phyloP scores from a whole-genome alignment of 2,888 invertebrate species.

The Brenthis hecate region DNA sequence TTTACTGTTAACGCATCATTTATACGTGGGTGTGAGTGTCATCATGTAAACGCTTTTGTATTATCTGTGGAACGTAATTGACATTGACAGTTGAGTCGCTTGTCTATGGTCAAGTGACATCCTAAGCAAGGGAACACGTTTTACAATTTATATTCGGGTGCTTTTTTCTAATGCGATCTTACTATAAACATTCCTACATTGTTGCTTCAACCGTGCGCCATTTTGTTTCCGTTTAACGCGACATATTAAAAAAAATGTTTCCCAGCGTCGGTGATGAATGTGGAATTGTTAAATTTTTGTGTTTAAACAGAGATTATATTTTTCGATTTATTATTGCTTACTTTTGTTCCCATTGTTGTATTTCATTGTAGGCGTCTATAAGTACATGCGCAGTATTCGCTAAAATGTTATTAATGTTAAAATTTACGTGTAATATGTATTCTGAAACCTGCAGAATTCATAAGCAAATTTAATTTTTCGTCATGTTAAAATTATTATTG shows the following conservation, averaged over 20 bases:
- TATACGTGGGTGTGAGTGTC: constrained; percentile 51
- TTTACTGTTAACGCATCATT: constrained; percentile 64
- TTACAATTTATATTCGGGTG: constrained; percentile 55
- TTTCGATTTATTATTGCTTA: constrained; percentile 75
- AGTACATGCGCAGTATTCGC: constrained; percentile 50
- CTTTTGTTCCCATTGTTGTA: constrained; percentile 70
- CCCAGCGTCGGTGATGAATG: constrained; percentile 48
- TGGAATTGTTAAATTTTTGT: constrained; percentile 74
- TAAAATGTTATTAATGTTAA: constrained; percentile 43
- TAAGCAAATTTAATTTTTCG: constrained; percentile 11
- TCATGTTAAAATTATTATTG: constrained; percentile 19
- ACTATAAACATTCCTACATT: constrained; percentile 67
- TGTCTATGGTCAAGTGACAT: constrained; percentile 42
- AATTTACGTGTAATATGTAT: constrained; percentile 35
- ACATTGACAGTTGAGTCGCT: constrained; percentile 45
- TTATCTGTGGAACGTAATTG: constrained; percentile 53
- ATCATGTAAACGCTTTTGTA: constrained; percentile 61
- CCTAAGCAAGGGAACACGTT: constrained; percentile 34
- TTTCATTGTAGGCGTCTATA: constrained; percentile 51
- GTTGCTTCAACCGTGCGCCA: constrained; percentile 49
- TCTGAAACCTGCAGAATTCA: constrained; percentile 14
- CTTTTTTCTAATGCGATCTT: constrained; percentile 55
- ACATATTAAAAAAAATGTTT: constrained; percentile 25
- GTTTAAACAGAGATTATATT: constrained; percentile 76
- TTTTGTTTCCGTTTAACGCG: constrained; percentile 23